phyloP scores from a whole-genome alignment of 2,797 vertebrate species.

The Acropternis orthonyx region DNA sequence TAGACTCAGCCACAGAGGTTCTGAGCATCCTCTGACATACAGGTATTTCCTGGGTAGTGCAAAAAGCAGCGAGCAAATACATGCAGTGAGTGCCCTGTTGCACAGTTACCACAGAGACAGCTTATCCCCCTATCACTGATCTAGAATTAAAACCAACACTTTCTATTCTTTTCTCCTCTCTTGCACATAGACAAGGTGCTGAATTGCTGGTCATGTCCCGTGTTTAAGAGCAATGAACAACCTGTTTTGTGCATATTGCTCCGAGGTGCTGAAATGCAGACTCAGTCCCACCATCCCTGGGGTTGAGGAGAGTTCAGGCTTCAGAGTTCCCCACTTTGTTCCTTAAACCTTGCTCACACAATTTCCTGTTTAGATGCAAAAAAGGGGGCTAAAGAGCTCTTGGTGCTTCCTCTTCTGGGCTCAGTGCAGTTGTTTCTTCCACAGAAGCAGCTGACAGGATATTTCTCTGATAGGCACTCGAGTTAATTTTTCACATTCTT shows the following conservation, averaged over 20 bases:
- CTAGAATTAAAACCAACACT: neutral
- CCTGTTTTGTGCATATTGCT: accelerated
- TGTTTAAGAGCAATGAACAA: neutral
- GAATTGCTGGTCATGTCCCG: neutral
- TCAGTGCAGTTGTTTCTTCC: neutral
- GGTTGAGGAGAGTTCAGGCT: neutral
- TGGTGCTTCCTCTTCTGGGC: neutral
- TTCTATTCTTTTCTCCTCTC: neutral
- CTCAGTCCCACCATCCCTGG: neutral
- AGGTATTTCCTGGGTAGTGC: neutral
- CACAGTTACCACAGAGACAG: slow-evolving; percentile 27
- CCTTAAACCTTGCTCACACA: neutral
- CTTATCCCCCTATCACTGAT: neutral
- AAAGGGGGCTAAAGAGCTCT: neutral
- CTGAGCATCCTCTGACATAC: neutral
- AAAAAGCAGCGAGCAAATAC: neutral
- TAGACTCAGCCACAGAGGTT: neutral
- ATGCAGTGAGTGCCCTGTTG: neutral
- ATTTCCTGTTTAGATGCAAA: slow-evolving; percentile 1
- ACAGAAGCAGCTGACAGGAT: neutral
- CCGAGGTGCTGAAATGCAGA: neutral
- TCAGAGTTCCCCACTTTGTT: neutral
- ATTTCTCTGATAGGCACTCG: slow-evolving; percentile 2
- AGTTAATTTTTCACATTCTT: slow-evolving; percentile 9
- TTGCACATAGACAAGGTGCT: neutral